Evolutionary conservation across 1,140 invertebrate species (phyloP), one percentile per base, ranked within the genome.

Genomic region (Camponotus pennsylvanicus): DNA sequence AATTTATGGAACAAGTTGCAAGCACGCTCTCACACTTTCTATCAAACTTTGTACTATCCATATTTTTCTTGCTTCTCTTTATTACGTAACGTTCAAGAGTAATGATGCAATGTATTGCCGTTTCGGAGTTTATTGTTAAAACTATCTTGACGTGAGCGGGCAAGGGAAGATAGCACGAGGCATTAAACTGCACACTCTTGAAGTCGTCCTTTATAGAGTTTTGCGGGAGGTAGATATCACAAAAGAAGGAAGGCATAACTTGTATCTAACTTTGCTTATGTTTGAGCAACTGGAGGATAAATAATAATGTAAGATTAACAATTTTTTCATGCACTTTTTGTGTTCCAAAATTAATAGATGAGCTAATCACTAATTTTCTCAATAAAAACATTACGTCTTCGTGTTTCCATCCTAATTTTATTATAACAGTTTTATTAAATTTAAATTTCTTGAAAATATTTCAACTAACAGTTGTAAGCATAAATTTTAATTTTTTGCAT

Each of bases 61-160:
- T 71, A 34, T 73, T 73, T 55, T 55, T 45, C 67, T 45, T 59
- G 37, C 27, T 59, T 79, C 32, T 67, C 11, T 45, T 71, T 82
- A 71, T 73, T 71, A 71, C 67, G 11, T 45, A 82, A 59, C 13
- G 49, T 80, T 82, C 21, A 71, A 73, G 67, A 71, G n/a, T 70
- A 71, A 71, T 57, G 66, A 80, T 59, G 66, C 37, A 59, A 49
- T 82, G 67, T 59, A 59, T 71, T 82, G 21, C 37, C 52, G 52
- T 71, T 82, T 82, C 6, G 8, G 52, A 71, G 52, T 82, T 82
- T 82, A 82, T 82, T 82, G 67, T 71, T 80, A 80, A 71, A 82
- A 71, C 52, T 82, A 42, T 18, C 11, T 59, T 82, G 52, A 71
- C 52, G 66, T 71, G 59, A 21, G 18, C 52, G 66, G 1, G 52